These are phyloP conservation scores for Ypsolopha scabrella DNA, from an alignment of 2,888 invertebrate genomes.

Conservation along the genomic window DNA sequence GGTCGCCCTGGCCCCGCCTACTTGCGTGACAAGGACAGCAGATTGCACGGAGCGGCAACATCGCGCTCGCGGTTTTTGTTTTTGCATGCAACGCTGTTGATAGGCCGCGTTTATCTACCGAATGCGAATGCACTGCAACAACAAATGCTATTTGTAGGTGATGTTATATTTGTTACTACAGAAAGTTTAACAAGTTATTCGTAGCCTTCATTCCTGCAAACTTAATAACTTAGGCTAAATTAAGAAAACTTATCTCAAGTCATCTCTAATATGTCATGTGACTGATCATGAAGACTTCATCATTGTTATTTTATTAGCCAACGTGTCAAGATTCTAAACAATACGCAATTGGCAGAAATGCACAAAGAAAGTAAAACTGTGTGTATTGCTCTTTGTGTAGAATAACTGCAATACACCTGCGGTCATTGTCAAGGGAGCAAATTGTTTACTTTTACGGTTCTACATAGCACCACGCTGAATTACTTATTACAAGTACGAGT, in stretches of 20 bases:
- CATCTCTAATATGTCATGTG: neutral
- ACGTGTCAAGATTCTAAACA: neutral
- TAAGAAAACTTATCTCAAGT: neutral
- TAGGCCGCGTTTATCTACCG: constrained; percentile 62
- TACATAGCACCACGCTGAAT: neutral
- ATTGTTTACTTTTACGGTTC: neutral
- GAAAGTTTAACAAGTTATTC: neutral
- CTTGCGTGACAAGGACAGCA: constrained; percentile 33
- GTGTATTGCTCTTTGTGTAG: neutral
- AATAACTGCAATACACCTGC: constrained; percentile 3
- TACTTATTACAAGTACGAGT: too few species aligned
- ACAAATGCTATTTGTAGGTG: constrained; percentile 40
- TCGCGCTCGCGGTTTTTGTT: constrained; percentile 55
- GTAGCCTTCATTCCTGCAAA: too few species aligned
- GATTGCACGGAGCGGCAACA: constrained; percentile 44
- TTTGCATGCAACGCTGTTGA: constrained; percentile 46
- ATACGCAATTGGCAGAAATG: neutral
- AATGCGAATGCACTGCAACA: constrained; percentile 50
- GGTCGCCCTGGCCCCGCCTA: constrained; percentile 50
- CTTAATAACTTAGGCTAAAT: neutral
- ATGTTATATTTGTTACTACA: neutral
- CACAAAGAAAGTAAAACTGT: neutral
- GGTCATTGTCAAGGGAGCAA: constrained; percentile 9
- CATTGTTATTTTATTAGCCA: neutral
- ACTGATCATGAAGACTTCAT: neutral